These are phyloP conservation scores for Drosophila barbarae DNA, from an alignment of 2,888 invertebrate species.

Conservation along the genomic window DNA sequence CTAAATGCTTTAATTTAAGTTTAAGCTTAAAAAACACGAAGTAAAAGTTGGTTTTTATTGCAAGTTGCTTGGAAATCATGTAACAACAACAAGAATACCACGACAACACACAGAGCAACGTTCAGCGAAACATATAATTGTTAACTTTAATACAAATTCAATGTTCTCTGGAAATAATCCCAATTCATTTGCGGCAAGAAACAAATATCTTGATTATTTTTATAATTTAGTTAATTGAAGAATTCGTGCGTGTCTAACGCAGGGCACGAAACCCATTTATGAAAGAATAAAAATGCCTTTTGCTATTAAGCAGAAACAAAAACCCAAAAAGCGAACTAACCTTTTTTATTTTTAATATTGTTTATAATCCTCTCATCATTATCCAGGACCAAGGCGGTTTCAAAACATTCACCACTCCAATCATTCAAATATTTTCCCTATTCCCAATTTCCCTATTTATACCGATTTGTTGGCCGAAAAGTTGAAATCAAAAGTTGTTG, in stretches of 20 bases:
- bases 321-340: conserved; percentile 23
- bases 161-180: conserved; percentile 18
- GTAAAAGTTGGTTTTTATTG: conserved; percentile 42
- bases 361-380: conserved; percentile 2
- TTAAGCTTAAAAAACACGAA: conserved; percentile 48
- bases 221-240: conserved; percentile 61
- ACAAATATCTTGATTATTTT: conserved; percentile 16
- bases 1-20: conserved; percentile 53
- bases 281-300: conserved; percentile 56
- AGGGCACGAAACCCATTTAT: conserved; percentile 32
- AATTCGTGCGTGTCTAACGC: conserved; percentile 27
- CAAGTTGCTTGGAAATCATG: conserved; percentile 21
- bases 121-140: conserved; percentile 30
- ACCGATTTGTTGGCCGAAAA: conserved; percentile 14
- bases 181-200: conserved; percentile 18
- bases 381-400: conserved; percentile 62
- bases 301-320: conserved; percentile 53
- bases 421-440: neutral
- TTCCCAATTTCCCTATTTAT: conserved; percentile 2
- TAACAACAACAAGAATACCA: neutral
- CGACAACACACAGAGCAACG: conserved; percentile 12
- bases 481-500: conserved; percentile 57
- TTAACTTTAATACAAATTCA: conserved; percentile 38
- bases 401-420: conserved; percentile 41
- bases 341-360: conserved; percentile 2